phyloP scores from a whole-genome alignment of 2,888 invertebrate species.

The Drosophila helvetica region DNA sequence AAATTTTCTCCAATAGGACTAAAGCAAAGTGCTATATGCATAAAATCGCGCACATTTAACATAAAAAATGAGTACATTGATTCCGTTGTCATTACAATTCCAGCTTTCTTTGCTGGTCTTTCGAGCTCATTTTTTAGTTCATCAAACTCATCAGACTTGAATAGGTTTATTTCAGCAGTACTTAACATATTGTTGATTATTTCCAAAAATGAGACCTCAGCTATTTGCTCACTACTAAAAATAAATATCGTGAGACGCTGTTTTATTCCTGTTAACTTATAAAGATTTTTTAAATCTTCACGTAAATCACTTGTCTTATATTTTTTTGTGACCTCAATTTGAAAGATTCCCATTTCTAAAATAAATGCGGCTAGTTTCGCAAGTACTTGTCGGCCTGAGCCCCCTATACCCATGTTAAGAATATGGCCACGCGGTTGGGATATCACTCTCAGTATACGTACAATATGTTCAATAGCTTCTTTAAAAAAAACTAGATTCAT shows the following conservation, averaged over 20 bases:
- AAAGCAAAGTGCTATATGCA: slow-evolving; percentile 94
- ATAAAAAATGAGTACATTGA: slow-evolving; percentile 90
- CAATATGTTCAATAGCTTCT: slow-evolving; percentile 94
- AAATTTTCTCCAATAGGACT: slow-evolving; percentile 95
- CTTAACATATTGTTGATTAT: slow-evolving; percentile 95
- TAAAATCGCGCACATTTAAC: slow-evolving; percentile 89
- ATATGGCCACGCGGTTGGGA: slow-evolving; percentile 93
- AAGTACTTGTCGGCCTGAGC: slow-evolving; percentile 93
- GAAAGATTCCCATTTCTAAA: slow-evolving; percentile 90
- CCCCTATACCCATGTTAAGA: slow-evolving; percentile 93
- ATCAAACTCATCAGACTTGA: slow-evolving; percentile 94
- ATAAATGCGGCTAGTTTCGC: slow-evolving; percentile 91
- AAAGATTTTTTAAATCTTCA: slow-evolving; percentile 92
- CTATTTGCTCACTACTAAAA: slow-evolving; percentile 94
- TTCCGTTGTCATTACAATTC: slow-evolving; percentile 87
- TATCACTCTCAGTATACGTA: slow-evolving; percentile 91
- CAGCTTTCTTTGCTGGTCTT: slow-evolving; percentile 73
- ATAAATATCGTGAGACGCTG: slow-evolving; percentile 91
- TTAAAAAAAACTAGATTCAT: slow-evolving; percentile 93
- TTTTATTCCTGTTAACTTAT: slow-evolving; percentile 90
- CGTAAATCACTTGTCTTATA: slow-evolving; percentile 91
- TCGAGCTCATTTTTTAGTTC: slow-evolving; percentile 85
- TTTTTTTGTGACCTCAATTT: slow-evolving; percentile 91
- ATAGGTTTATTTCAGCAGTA: slow-evolving; percentile 95
- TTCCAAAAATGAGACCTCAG: slow-evolving; percentile 93